These are phyloP conservation scores for Platycheirus albimanus DNA, from an alignment of 2,888 invertebrate species.

Conservation along the genomic window DNA sequence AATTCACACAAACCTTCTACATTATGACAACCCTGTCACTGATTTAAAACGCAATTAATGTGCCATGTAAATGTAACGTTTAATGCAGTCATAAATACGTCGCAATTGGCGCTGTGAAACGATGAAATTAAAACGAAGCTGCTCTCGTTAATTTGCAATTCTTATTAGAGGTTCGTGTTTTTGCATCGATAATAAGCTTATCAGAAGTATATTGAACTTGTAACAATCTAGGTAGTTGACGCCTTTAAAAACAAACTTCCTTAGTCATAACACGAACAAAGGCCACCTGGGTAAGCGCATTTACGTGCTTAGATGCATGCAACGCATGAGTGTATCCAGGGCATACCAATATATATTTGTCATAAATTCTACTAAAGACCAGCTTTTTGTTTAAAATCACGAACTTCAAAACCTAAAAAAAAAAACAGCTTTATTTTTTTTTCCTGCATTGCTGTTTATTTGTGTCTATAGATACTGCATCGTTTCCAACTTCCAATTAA, in stretches of 20 bases:
- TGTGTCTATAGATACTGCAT: not conserved
- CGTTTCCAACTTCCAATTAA: constrained; percentile 29
- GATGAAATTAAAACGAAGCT: no score
- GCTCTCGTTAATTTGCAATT: constrained; percentile 32
- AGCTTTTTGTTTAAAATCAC: constrained; percentile 7
- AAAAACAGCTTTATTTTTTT: no score
- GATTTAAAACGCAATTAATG: constrained; percentile 23
- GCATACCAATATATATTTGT: not conserved
- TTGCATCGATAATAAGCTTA: constrained; percentile 49
- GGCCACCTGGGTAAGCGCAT: constrained; percentile 17
- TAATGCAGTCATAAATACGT: constrained; percentile 17
- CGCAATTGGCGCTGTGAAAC: constrained; percentile 8
- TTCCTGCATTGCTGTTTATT: not conserved
- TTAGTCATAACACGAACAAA: constrained; percentile 4
- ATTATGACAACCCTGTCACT: constrained; percentile 8
- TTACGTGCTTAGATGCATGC: constrained; percentile 17
- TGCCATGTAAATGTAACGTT: constrained; percentile 5
- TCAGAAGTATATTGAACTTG: constrained; percentile 33
- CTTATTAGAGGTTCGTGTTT: constrained; percentile 25
- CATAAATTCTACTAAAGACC: constrained; percentile 8
- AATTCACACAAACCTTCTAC: no score
- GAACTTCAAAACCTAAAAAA: not conserved
- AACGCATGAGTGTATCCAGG: constrained; percentile 5
- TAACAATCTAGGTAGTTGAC: constrained; percentile 4
- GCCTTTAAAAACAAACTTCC: constrained; percentile 5